A percentile compares a stretch with the other conserved stretches of the same genome.
Evolutionary conservation across 2,888 invertebrate genomes (phyloP).

Genomic region (Eugnorisma glareosa): DNA sequence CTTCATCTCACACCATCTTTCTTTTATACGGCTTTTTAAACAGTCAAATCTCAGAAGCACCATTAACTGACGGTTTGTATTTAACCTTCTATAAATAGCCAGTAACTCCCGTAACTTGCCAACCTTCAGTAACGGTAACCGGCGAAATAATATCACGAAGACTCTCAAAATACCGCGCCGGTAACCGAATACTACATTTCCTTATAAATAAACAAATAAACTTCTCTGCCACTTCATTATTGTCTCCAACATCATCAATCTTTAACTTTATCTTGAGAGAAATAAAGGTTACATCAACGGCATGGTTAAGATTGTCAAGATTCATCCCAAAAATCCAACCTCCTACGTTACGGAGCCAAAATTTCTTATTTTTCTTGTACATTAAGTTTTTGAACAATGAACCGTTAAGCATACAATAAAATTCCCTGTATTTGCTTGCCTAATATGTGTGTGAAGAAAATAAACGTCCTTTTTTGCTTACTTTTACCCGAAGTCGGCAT

Average conservation of each 20-base stretch:
- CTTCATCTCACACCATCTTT: not conserved
- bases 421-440: constrained; percentile 59
- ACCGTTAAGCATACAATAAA: constrained; percentile 84
- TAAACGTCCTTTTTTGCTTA: constrained; percentile 31
- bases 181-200: constrained; percentile 85
- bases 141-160: constrained; percentile 77
- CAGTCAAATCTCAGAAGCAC: not conserved
- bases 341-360: constrained; percentile 82
- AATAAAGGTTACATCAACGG: constrained; percentile 52
- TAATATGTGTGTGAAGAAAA: constrained; percentile 56
- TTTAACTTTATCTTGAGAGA: constrained; percentile 37
- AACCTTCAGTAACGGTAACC: constrained; percentile 78
- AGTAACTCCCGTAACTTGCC: constrained; percentile 61
- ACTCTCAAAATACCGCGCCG: constrained; percentile 76
- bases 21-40: not conserved
- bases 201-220: constrained; percentile 80
- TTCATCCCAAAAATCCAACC: constrained; percentile 75
- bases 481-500: constrained; percentile 20
- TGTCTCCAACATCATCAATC: constrained; percentile 38
- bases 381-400: constrained; percentile 82
- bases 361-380: constrained; percentile 84
- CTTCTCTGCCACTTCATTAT: constrained; percentile 56
- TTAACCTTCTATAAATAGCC: constrained; percentile 62
- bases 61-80: constrained; percentile 9
- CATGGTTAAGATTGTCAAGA: constrained; percentile 61